Base-by-base conservation (phyloP, 2,888 invertebrate species). In the Ennomos erosarius region DNA sequence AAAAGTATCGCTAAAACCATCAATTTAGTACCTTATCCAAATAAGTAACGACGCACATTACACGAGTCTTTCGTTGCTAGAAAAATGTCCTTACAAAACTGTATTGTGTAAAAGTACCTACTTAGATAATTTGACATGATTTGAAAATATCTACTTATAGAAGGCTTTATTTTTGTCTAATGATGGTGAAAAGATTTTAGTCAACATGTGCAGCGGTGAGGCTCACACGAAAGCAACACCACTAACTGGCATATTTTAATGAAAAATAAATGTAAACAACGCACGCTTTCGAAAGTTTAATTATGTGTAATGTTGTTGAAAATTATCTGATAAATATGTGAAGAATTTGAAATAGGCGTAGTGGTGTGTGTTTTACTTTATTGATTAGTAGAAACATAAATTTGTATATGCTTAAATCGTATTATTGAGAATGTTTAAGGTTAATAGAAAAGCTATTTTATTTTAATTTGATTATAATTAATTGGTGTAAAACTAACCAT, bases 121-220 rank as follows among this genome's bases (percentile, higher is more conserved):
- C 44, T 49, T 10, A 40, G n/a, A 34, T 47, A 33, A 16, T 1
- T 37, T 16, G 10, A 10, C 3, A 36, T 12, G 12, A 11, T 38
- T 33, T 12, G 38, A n/a, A n/a, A n/a, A n/a, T n/a, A n/a, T n/a
- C n/a, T n/a, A n/a, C 5, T 2, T 26, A 2, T 8, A 51, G 12
- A 49, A 36, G 9, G n/a, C 26, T 45, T 38, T 45, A 35, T 40
- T 40, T 56, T 45, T 36, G 9, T 51, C 11, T 51, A 33, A 51
- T 56, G 13, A 35, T 16, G n/a, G 16, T 43, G 26, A 43, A 43
- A 52, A 52, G 11, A 40, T 40, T 8, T 57, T 55, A 40, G 63
- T 61, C 62, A 64, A 36, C 55, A 39, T 58, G n/a, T n/a, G n/a
- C n/a, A 59, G 84, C 82, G 82, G 80, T 75, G 57, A 70, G 60